phyloP scores from a whole-genome alignment of 2,797 vertebrate genomes.

The Phalloptychus januarius region DNA sequence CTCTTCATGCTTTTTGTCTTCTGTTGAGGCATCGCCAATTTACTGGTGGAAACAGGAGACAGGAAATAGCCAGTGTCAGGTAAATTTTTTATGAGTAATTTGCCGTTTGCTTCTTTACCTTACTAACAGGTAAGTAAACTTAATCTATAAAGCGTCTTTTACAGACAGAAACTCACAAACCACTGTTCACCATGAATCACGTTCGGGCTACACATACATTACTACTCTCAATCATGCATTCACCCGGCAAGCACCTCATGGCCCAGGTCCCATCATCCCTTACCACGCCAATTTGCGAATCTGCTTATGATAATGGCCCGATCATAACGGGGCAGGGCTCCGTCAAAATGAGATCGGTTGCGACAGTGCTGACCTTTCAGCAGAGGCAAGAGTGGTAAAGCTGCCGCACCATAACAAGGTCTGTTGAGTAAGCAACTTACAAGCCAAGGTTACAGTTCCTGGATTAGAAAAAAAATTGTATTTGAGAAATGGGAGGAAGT shows the following conservation, averaged over 20 bases:
- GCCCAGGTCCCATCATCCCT: conserved; percentile 60
- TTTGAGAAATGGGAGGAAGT: conserved; percentile 14
- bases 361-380: conserved; percentile 79
- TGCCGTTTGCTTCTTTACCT: conserved; percentile 25
- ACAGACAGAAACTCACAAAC: not conserved
- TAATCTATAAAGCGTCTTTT: not conserved
- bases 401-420: conserved; percentile 75
- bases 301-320: conserved; percentile 78
- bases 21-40: conserved; percentile 73
- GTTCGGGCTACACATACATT: not conserved
- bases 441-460: conserved; percentile 75
- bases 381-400: conserved; percentile 66
- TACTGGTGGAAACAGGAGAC: conserved; percentile 50
- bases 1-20: conserved; percentile 39
- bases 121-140: not conserved
- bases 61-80: conserved; percentile 37
- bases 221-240: conserved; percentile 26
- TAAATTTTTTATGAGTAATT: conserved; percentile 46
- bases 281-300: conserved; percentile 78
- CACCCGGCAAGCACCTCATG: conserved; percentile 19
- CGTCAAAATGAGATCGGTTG: conserved; percentile 71
- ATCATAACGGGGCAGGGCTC: conserved; percentile 73
- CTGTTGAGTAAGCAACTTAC: conserved; percentile 86
- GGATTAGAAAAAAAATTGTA: conserved; percentile 44
- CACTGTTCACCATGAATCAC: not conserved